These are phyloP conservation scores for Mantis religiosa DNA, from an alignment of 2,888 invertebrate species.

Conservation along the genomic window DNA sequence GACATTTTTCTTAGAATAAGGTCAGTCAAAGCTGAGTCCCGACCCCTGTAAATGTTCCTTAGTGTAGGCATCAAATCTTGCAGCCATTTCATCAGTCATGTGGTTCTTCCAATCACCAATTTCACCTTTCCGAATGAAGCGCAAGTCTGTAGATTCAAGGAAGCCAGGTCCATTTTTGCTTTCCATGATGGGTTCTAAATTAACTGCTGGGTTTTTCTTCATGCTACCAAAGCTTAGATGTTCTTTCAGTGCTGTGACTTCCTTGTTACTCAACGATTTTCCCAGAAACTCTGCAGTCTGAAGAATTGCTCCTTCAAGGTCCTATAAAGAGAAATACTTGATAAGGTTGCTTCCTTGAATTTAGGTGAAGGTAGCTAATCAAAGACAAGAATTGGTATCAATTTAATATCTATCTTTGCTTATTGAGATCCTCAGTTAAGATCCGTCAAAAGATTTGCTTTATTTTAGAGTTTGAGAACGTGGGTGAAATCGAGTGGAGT, in stretches of 20 bases:
- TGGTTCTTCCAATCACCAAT: constrained; percentile 78
- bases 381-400: not conserved
- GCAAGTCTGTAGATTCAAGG: constrained; percentile 50
- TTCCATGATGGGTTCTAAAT: constrained; percentile 61
- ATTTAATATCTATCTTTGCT: no score
- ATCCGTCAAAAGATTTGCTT: not conserved
- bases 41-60: constrained; percentile 57
- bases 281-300: constrained; percentile 70
- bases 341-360: not conserved
- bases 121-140: constrained; percentile 72
- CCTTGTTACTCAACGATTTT: constrained; percentile 60
- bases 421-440: not conserved
- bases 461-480: no score
- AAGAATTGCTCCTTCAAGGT: constrained; percentile 61
- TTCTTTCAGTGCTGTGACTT: constrained; percentile 63
- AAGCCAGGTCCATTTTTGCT: constrained; percentile 50
- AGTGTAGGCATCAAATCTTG: constrained; percentile 69
- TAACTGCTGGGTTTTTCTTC: constrained; percentile 75
- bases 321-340: constrained; percentile 41
- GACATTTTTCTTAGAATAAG: no score
- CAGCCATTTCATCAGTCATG: constrained; percentile 67
- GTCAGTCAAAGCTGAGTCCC: constrained; percentile 55
- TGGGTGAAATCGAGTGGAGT: no score
- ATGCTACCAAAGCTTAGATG: constrained; percentile 78
- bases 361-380: not conserved